Percentiles rank a stretch among this genome's conserved stretches.
These are phyloP conservation scores for Polia nebulosa DNA, from an alignment of 2,888 invertebrate genomes.

Conservation along the genomic window DNA sequence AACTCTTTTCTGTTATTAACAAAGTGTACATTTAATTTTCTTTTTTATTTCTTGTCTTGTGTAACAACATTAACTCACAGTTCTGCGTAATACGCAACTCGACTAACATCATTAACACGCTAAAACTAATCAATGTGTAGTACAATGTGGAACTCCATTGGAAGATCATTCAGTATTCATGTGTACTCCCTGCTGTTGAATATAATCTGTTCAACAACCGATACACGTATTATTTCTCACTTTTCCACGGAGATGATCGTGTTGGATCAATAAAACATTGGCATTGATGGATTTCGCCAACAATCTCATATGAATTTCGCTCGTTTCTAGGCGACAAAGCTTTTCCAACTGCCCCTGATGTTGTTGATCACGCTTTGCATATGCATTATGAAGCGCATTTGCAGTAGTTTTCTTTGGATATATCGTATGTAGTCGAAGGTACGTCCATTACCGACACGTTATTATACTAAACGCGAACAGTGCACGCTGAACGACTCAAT, in stretches of 20 bases:
- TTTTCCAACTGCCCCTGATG: constrained; percentile 91
- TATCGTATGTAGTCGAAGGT: constrained; percentile 91
- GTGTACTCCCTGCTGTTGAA: constrained; percentile 42
- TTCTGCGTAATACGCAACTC: constrained; percentile 76
- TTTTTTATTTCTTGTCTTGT: constrained; percentile 59
- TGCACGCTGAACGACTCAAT: constrained; percentile 81
- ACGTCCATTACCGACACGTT: constrained; percentile 90
- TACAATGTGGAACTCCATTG: constrained; percentile 56
- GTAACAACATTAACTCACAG: constrained; percentile 83
- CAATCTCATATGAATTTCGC: constrained; percentile 86
- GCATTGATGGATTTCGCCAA: constrained; percentile 71
- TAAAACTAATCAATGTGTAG: constrained; percentile 72
- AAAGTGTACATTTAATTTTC: constrained; percentile 66
- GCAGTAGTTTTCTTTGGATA: constrained; percentile 92
- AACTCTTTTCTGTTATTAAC: constrained; percentile 71
- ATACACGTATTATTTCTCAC: constrained; percentile 71
- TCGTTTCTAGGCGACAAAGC: constrained; percentile 91
- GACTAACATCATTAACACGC: constrained; percentile 83
- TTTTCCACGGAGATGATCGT: constrained; percentile 54
- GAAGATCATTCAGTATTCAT: constrained; percentile 60
- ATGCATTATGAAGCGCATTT: constrained; percentile 92
- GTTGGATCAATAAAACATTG: constrained; percentile 73
- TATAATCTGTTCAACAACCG: constrained; percentile 59
- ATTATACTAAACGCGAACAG: constrained; percentile 81
- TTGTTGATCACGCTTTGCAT: constrained; percentile 92